Evolutionary conservation across 2,888 invertebrate genomes (phyloP), one percentile per base, ranked within the genome.

Genomic region (Polia nebulosa): DNA sequence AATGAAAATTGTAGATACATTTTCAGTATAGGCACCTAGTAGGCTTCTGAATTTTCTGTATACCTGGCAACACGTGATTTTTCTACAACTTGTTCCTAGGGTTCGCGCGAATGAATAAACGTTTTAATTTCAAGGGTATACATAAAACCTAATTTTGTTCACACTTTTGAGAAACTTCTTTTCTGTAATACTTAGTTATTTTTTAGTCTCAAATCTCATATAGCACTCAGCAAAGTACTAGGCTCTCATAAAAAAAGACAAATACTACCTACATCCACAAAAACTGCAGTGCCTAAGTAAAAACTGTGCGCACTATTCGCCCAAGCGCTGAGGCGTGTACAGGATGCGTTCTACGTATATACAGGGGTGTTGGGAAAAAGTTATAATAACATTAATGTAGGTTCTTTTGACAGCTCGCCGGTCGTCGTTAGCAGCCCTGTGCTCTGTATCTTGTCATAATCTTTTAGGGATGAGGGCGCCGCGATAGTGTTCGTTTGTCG

Each of bases 371-470:
- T 91, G 92, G 91, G 93, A 94, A 94, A 94, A 95, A 95, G 92
- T 95, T 95, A 94, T 95, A 95, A 95, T 94, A 95, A 94, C 94
- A 93, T 95, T 95, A 95, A 94, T 94, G 94, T 95, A 93, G 94
- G 93, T 95, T 93, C 95, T 95, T 95, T 95, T 95, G 95, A 95
- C 95, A 94, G 94, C 91, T 90, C 92, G 88, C 90, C 88, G 91
- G 87, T 87, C 92, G 94, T 95, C 95, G 95, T 95, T 95, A 94
- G 94, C 94, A 92, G 92, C 94, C 94, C 94, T 92, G 93, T 85
- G 91, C 92, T 88, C 92, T 94, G 95, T 94, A 94, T 95, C 95
- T 95, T 95, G 94, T 95, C 95, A 95, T 95, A 95, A 95, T 94
- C 94, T 94, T 89, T 88, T 91, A 93, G 94, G 68, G 93, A 72